A percentile compares a stretch with the other conserved stretches of the same genome.
phyloP scores from a whole-genome alignment of 1,140 invertebrate species.

The Drosophila pectinifera region DNA sequence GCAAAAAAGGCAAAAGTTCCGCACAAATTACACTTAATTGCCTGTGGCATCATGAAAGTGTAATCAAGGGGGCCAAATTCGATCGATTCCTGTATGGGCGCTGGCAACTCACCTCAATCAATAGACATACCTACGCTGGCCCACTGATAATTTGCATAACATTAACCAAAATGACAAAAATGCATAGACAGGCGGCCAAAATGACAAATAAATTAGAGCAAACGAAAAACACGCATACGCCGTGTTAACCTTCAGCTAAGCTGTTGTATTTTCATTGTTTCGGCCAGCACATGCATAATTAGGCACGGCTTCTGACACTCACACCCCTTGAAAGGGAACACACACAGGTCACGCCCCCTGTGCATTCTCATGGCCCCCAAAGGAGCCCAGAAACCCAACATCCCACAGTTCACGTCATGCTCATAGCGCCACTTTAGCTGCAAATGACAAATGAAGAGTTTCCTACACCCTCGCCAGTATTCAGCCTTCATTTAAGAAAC shows the following conservation, averaged over 20 bases:
- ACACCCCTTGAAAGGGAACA: background rate
- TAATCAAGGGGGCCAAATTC: constrained; percentile 21
- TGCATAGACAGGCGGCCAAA: constrained; percentile 35
- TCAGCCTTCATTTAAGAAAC: too few relatives aligned
- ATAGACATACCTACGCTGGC: constrained; percentile 25
- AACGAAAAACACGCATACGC: constrained; percentile 64
- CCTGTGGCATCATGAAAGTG: constrained; percentile 50
- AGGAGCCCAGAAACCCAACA: constrained; percentile 17
- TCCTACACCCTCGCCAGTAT: background rate
- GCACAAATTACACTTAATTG: constrained; percentile 67
- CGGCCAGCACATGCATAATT: constrained; percentile 63
- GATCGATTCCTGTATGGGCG: constrained; percentile 29
- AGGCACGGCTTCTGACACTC: constrained; percentile 51
- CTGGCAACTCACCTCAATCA: constrained; percentile 26
- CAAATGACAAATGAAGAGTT: background rate
- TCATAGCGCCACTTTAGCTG: constrained; percentile 68
- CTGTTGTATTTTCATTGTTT: constrained; percentile 22
- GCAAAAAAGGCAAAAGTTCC: constrained; percentile 48
- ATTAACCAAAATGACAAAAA: constrained; percentile 68
- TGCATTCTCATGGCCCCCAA: constrained; percentile 17
- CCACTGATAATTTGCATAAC: constrained; percentile 55
- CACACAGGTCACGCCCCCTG: constrained; percentile 18
- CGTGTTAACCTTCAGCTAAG: constrained; percentile 33
- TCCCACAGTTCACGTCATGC: constrained; percentile 62
- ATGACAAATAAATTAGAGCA: constrained; percentile 14